Evolutionary conservation across 2,113 vertebrate genomes (phyloP), one percentile per base, ranked within the genome.

Genomic region (Ondatra zibethicus): DNA sequence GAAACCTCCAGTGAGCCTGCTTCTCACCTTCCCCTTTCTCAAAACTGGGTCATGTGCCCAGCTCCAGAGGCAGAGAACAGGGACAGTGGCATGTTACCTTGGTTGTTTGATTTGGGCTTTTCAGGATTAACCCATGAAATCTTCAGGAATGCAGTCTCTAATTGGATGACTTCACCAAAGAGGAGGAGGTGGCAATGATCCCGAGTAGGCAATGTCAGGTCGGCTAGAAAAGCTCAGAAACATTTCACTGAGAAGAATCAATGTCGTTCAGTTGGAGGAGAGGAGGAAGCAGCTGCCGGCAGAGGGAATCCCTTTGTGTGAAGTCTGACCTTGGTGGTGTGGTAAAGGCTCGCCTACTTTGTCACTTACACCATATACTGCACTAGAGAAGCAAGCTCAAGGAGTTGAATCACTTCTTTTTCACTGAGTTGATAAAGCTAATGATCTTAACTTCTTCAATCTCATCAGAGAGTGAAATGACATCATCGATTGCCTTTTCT

Each of bases 81-180:
- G 17, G 68, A 10, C 36, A 6, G 21, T 39, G 12, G 1, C 1
- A 4, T 29, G 10, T 61, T 12, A 39, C 12, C 0, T 0, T 7
- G 16, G 52, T 19, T n/a, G 21, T 6, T 16, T 82, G 52, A 21
- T 17, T 70, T 25, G 72, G 42, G 13, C 25, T 66, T 42, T 94
- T 92, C 29, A 45, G 25, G 16, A 72, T 66, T 11, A 75, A 11
- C 52, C 55, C 45, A 1, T 36, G 78, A 81, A 72, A 68, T 47
- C 27, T 92, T 45, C 17, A 88, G 21, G 42, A 36, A 19, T 27
- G 8, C 29, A n/a, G 72, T 88, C n/a, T 95, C 94, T 12, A 70
- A 63, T 2, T 9, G 13, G 16, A n/a, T 68, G 45, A 33, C 39
- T 68, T 31, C 33, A 33, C 2, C 12, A 21, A 23, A 11, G 42